Percentiles rank a stretch among this genome's conserved stretches.
phyloP scores from a whole-genome alignment of 2,888 invertebrate genomes.

The Athalia cordata region DNA sequence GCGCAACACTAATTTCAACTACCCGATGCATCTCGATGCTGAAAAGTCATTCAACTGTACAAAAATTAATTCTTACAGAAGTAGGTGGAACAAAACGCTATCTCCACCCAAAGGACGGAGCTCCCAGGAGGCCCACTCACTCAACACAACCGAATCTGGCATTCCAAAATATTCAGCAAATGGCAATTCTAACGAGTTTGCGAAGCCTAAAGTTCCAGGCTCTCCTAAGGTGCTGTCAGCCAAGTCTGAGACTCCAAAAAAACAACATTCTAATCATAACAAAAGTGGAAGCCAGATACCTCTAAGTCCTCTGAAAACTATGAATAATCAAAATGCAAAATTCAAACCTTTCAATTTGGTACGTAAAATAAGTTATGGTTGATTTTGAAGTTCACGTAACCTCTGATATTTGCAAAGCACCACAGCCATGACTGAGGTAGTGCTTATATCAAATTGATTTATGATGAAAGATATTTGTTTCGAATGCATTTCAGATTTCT shows the following conservation, averaged over 20 bases:
- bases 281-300: conserved; percentile 29
- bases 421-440: neutral
- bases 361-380: conserved; percentile 43
- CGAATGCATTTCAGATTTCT: conserved; percentile 53
- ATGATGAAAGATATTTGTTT: too few relatives aligned
- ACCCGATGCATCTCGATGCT: neutral
- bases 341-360: conserved; percentile 62
- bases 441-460: neutral
- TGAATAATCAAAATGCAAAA: conserved; percentile 58
- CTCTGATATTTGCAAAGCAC: neutral
- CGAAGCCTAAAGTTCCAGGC: conserved; percentile 35
- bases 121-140: conserved; percentile 30
- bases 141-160: conserved; percentile 48
- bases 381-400: neutral
- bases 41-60: neutral
- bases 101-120: conserved; percentile 53
- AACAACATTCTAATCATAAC: neutral
- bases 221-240: conserved; percentile 31
- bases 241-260: conserved; percentile 24
- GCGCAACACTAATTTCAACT: conserved; percentile 10
- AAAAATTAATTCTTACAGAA: neutral
- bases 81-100: conserved; percentile 46
- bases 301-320: conserved; percentile 62
- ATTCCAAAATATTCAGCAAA: conserved; percentile 54
- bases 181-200: conserved; percentile 48